Conservation (phyloP, 1,140 invertebrate species). For the Pteromalus puparum region DNA sequence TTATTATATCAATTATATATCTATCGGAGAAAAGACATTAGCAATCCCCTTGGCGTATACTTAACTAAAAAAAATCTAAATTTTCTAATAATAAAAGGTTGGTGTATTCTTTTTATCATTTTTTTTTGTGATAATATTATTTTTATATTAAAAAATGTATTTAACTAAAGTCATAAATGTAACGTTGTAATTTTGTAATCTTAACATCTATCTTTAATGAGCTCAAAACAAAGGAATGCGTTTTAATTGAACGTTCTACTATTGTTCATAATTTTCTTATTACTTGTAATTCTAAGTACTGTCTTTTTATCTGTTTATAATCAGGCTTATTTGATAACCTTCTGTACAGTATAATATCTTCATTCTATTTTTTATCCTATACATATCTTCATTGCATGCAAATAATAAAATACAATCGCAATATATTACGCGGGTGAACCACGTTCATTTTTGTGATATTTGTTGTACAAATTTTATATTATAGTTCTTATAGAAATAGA, state of each 20-base stretch:
- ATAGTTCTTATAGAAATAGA: slow-evolving; percentile 16
- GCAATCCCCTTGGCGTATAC: neutral
- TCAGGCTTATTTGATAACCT: neutral
- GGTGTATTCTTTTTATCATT: neutral
- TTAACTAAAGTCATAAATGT: too few relatives aligned
- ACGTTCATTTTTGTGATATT: slow-evolving; percentile 22
- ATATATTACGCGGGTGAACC: neutral
- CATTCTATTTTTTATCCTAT: slow-evolving; percentile 13
- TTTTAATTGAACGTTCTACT: neutral
- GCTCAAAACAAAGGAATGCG: neutral
- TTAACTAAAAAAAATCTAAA: neutral
- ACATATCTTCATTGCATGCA: slow-evolving; percentile 25
- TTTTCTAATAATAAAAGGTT: neutral
- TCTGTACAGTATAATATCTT: slow-evolving; percentile 4
- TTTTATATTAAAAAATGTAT: too few relatives aligned
- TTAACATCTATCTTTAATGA: neutral
- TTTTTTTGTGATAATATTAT: neutral
- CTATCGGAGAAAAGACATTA: neutral
- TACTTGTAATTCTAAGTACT: neutral
- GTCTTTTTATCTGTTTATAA: neutral
- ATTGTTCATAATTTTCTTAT: neutral
- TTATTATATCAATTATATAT: neutral
- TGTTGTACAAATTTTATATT: slow-evolving; percentile 3
- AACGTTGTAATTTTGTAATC: neutral
- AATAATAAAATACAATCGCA: neutral